Conservation (phyloP, 2,797 vertebrate genomes). For the Cossypha polioptera region DNA sequence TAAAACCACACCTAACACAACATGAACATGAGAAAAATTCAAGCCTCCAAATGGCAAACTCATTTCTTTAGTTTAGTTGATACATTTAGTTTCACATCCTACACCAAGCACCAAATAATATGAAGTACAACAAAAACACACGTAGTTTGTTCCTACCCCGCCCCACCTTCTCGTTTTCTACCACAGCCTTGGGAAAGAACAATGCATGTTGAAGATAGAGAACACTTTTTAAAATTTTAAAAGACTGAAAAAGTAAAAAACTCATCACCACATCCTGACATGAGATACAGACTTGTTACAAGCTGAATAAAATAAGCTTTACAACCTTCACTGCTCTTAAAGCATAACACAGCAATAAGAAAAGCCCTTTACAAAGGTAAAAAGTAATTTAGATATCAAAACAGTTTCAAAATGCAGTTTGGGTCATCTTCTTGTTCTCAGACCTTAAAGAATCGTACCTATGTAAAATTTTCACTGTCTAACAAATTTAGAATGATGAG, state of each 20-base stretch:
- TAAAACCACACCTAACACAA: background rate
- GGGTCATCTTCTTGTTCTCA: background rate
- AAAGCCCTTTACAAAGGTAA: background rate
- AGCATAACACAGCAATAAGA: background rate
- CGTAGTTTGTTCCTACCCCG: fast-evolving
- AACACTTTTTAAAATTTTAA: background rate
- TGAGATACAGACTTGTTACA: background rate
- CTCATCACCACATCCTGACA: background rate
- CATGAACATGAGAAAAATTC: background rate
- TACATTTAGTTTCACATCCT: background rate
- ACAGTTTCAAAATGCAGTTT: background rate
- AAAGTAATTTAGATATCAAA: background rate
- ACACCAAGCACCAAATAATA: background rate
- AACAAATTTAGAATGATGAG: background rate
- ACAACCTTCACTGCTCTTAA: background rate
- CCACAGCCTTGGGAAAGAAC: background rate
- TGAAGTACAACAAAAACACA: background rate
- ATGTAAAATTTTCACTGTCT: background rate
- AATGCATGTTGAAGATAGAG: background rate
- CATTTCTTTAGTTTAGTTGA: background rate
- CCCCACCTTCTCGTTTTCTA: background rate
- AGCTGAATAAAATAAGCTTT: background rate
- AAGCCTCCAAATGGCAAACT: background rate
- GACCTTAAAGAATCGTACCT: background rate
- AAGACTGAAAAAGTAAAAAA: background rate